Conservation (phyloP, 2,113 vertebrate species). For the Sialia sialis region DNA sequence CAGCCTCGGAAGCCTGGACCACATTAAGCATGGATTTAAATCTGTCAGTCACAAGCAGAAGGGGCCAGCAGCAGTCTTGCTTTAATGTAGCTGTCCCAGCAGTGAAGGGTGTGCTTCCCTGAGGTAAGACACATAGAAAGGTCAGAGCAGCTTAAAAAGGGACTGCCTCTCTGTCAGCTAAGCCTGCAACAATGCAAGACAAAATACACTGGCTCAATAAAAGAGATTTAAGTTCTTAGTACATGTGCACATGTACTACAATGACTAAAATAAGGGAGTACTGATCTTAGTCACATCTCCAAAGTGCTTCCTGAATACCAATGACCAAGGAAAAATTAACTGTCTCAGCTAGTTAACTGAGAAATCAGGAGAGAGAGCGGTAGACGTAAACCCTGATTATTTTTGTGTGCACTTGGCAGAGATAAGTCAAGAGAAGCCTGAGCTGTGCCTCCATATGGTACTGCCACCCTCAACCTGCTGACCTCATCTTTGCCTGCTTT, state of each 20-base stretch:
- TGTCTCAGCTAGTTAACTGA: not conserved
- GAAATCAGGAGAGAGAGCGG: not conserved
- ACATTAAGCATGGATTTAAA: not conserved
- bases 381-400: not conserved
- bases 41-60: not conserved
- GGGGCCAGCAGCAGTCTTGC: not conserved
- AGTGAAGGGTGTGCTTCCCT: not conserved
- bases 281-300: not conserved
- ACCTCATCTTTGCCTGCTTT: not conserved
- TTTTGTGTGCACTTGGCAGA: not conserved
- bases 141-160: not conserved
- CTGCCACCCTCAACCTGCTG: not conserved
- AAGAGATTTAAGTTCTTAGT: conserved; percentile 16
- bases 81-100: not conserved
- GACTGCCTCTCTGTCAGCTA: not conserved
- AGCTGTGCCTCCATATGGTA: not conserved
- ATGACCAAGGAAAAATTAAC: not conserved
- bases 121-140: not conserved
- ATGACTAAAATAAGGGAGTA: not conserved
- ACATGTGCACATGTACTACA: not conserved
- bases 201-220: not conserved
- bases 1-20: not conserved
- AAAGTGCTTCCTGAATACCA: conserved; percentile 13
- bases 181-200: conserved; percentile 10
- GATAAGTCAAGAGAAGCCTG: not conserved